Base-by-base conservation (phyloP, 23 tunicate genomes). In the Diplosoma virens region DNA sequence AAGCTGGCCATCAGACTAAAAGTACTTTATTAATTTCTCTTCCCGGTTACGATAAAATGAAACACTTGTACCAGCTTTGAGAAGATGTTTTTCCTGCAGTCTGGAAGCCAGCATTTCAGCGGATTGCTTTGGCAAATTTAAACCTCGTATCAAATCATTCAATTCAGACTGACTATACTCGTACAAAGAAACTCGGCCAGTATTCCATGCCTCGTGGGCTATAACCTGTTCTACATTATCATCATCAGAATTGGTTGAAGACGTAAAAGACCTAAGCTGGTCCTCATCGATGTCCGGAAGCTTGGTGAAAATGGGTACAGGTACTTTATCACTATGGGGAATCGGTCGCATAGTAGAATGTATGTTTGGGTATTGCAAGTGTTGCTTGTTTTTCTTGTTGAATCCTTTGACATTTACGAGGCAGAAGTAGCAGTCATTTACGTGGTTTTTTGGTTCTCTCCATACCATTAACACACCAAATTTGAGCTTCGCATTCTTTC, bases 101-200 rank as follows among this genome's bases (percentile, higher is more conserved):
- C 54, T 34, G 75, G 75, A 68, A 68, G 55, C 75, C 75, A 68
- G 75, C 75, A 68, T 25, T 68, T n/a, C n/a, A n/a, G n/a, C n/a
- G n/a, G n/a, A n/a, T n/a, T n/a, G n/a, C n/a, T n/a, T 68, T 9
- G 54, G 75, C 75, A 68, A 68, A 68, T 68, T 68, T 68, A 68
- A 68, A 68, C 37, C 75, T 68, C 75, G 75, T 23, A 68, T 68
- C 53, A 68, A 26, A 68, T 68, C 23, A 14, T 68, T 68, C 54
- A 68, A 68, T 68, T 68, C 75, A 9, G 75, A 37, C 54, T 68
- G 75, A 26, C 71, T 65, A 24, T 65, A n/a, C n/a, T n/a, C n/a
- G n/a, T n/a, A 65, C 71, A 65, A 36, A 65, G 71, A 65, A 65
- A 65, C 36, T 65, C 71, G 23, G 29, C 29, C 34, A 65, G 37